Base-by-base conservation (phyloP, 2,797 vertebrate species). In the Gymnopithys bicolor region DNA sequence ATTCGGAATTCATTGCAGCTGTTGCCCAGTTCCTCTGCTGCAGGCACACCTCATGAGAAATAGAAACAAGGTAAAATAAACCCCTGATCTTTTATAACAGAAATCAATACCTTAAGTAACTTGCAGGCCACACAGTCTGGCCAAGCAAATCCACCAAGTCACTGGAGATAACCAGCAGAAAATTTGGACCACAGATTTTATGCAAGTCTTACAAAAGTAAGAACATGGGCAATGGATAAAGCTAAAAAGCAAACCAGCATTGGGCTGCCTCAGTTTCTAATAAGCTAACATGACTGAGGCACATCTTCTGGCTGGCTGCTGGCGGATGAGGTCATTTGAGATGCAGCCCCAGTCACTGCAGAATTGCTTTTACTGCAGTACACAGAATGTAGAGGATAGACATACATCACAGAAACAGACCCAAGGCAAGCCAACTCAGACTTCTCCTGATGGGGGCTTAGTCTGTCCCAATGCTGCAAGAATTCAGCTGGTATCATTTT, bases 401-500 rank as follows among this genome's bases (percentile, higher is more conserved):
- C 7, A 67, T 28, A 9, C n/a, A 53, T 37, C 16, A 71, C 7
- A 77, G 33, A 76, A 80, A 82, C 60, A 85, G 71, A 88, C 33
- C 11, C 8, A 13, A 10, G 37, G 41, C 35, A 85, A 66, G 18
- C 27, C 64, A 74, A 37, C 77, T 77, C 60, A 87, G 37, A 70
- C 24, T 80, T 19, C 19, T 73, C 11, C 41, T 67, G 74, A 92
- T 2, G 5, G 15, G 11, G 11, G 19, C 51, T 80, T 70, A 88
- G 45, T 62, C 64, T 27, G 73, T 58, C 22, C 2, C 5, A 37
- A 43, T 51, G 45, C 60, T 86, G 43, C 79, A 85, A 79, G 59
- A 90, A 86, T 74, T 94, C 58, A 74, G 15, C 33, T 88, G 2
- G 9, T 77, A 71, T 70, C n/a, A 70, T 74, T 92, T 81, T 63